Evolutionary conservation across 2,888 invertebrate species (phyloP).

Genomic region (Psococerastis gibbosa): DNA sequence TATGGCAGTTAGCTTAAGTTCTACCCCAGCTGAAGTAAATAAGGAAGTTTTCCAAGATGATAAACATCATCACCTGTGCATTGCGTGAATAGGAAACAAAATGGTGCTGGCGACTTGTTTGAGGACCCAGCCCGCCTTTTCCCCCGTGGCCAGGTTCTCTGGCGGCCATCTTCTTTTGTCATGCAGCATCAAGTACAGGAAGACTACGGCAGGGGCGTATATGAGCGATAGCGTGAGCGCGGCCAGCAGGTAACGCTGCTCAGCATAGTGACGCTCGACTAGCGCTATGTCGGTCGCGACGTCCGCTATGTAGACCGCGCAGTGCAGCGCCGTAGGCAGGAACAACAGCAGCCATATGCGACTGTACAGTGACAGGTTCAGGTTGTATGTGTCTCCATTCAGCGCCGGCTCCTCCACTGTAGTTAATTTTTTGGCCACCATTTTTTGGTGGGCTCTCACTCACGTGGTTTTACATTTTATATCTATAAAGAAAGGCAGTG

Average conservation of each 20-base stretch:
- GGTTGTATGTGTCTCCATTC: too few relatives aligned
- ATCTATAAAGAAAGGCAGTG: too few relatives aligned
- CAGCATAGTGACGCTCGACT: conserved; percentile 39
- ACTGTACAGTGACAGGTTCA: conserved; percentile 22
- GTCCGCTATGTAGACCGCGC: conserved; percentile 42
- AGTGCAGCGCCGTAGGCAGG: conserved; percentile 35
- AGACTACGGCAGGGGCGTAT: conserved; percentile 24
- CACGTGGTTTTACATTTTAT: too few relatives aligned
- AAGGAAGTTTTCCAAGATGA: too few relatives aligned
- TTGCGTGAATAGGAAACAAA: conserved; percentile 38
- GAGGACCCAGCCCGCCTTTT: conserved; percentile 29
- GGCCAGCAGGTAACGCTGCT: conserved; percentile 35
- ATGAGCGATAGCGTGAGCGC: conserved; percentile 22
- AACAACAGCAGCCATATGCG: conserved; percentile 32
- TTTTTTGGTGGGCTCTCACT: too few relatives aligned
- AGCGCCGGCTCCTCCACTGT: too few relatives aligned
- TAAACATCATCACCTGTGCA: conserved; percentile 47
- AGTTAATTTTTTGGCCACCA: too few relatives aligned
- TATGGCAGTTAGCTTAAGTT: too few relatives aligned
- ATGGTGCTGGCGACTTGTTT: conserved; percentile 31
- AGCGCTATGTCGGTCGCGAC: conserved; percentile 48
- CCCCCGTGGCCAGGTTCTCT: conserved; percentile 27
- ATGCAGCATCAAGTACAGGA: conserved; percentile 35
- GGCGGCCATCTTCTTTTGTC: conserved; percentile 34
- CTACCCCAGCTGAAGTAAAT: too few relatives aligned